Percentiles rank a stretch among this genome's conserved stretches.
These are phyloP conservation scores for Notodonta dromedarius DNA, from an alignment of 2,888 invertebrate species.

Conservation along the genomic window DNA sequence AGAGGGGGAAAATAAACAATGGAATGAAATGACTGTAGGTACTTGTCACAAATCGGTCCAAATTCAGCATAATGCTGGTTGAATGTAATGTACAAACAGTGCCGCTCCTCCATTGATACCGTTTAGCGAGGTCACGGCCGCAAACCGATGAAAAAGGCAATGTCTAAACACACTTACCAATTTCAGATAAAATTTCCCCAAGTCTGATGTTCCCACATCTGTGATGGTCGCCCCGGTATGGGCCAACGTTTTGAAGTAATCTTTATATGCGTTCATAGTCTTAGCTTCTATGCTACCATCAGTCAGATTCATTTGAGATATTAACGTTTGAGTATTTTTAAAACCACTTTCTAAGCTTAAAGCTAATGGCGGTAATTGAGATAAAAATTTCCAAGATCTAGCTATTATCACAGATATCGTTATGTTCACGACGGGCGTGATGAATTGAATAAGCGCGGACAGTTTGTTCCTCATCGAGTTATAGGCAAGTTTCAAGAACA, in stretches of 20 bases:
- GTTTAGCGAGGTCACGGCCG: too few species aligned
- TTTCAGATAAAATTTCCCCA: constrained; percentile 72
- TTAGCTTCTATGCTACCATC: constrained; percentile 55
- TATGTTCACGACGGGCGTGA: constrained; percentile 75
- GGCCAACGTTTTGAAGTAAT: constrained; percentile 59
- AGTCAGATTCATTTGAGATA: constrained; percentile 56
- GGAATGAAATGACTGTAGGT: too few species aligned
- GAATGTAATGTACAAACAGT: too few species aligned
- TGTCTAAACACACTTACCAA: constrained; percentile 61
- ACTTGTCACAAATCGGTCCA: too few species aligned
- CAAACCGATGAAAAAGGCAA: too few species aligned
- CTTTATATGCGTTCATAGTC: constrained; percentile 62
- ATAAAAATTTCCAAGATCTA: constrained; percentile 75
- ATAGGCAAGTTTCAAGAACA: constrained; percentile 73
- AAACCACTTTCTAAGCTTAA: constrained; percentile 80
- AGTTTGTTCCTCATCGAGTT: constrained; percentile 72
- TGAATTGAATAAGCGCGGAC: constrained; percentile 69
- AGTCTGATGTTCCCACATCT: constrained; percentile 62
- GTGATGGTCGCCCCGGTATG: constrained; percentile 59
- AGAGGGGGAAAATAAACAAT: too few species aligned
- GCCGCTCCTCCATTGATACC: too few species aligned
- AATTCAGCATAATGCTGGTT: too few species aligned
- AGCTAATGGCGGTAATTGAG: constrained; percentile 84
- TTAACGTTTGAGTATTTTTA: constrained; percentile 60
- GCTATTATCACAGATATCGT: constrained; percentile 71